These are phyloP conservation scores for Thalassophryne amazonica DNA, from an alignment of 2,797 vertebrate genomes.

Conservation along the genomic window DNA sequence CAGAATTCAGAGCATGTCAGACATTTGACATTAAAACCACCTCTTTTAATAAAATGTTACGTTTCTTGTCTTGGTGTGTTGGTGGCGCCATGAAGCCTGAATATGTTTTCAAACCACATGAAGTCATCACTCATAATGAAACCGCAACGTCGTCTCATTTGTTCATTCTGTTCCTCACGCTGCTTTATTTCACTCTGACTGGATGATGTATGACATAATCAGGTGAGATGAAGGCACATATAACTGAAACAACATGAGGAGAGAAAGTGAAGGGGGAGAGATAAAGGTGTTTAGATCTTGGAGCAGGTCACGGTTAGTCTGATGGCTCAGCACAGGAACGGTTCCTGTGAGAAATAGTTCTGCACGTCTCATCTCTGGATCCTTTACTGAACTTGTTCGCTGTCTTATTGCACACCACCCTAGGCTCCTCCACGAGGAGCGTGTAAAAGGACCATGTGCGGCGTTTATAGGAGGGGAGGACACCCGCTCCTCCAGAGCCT, in stretches of 20 bases:
- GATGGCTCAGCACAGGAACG: slow-evolving; percentile 61
- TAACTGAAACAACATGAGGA: slow-evolving; percentile 54
- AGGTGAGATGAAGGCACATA: slow-evolving; percentile 55
- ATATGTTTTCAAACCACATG: slow-evolving; percentile 27
- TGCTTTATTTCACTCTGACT: slow-evolving; percentile 46
- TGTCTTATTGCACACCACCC: slow-evolving; percentile 49
- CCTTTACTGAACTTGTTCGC: slow-evolving; percentile 31
- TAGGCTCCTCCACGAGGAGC: slow-evolving; percentile 29
- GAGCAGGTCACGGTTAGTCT: slow-evolving; percentile 66
- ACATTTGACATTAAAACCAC: slow-evolving; percentile 18
- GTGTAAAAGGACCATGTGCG: slow-evolving; percentile 29
- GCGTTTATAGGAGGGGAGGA: slow-evolving; percentile 34
- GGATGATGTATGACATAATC: slow-evolving; percentile 66
- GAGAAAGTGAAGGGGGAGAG: slow-evolving; percentile 21
- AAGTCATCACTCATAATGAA: slow-evolving; percentile 56
- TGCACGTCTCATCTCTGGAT: slow-evolving; percentile 53
- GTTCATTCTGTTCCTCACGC: slow-evolving; percentile 13
- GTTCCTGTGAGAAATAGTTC: slow-evolving; percentile 58
- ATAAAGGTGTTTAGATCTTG: slow-evolving; percentile 40
- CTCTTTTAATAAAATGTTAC: slow-evolving; percentile 41
- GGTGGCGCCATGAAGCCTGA: too few species aligned
- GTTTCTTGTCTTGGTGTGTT: too few species aligned
- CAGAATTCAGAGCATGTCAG: slow-evolving; percentile 18
- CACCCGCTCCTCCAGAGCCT: slow-evolving; percentile 14
- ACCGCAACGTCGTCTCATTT: slow-evolving; percentile 44